Percentiles rank a stretch among this genome's conserved stretches.
phyloP scores from a whole-genome alignment of 2,797 vertebrate genomes.

The Neoniphon sammara region DNA sequence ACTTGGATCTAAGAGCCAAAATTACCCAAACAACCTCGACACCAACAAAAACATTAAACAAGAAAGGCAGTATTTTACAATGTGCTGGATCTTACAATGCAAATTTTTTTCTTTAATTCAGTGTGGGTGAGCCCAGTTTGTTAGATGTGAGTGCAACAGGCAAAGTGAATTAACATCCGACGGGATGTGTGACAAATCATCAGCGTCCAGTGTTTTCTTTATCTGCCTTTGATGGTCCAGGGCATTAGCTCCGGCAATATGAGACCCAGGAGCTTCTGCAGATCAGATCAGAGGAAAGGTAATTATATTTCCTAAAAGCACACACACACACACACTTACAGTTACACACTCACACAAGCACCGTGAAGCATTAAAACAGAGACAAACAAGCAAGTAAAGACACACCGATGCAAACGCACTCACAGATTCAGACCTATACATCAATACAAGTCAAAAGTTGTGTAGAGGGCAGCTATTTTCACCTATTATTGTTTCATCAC shows the following conservation, averaged over 20 bases:
- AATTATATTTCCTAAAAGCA: slow-evolving; percentile 55
- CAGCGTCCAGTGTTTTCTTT: slow-evolving; percentile 58
- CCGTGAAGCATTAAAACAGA: neutral
- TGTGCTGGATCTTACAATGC: slow-evolving; percentile 16
- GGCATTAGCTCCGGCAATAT: slow-evolving; percentile 51
- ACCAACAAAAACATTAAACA: slow-evolving; percentile 13
- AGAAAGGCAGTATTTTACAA: slow-evolving; percentile 10
- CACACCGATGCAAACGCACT: slow-evolving; percentile 15
- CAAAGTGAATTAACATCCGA: slow-evolving; percentile 65
- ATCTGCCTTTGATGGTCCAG: slow-evolving; percentile 67
- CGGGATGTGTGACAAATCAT: slow-evolving; percentile 65
- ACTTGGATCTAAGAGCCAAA: neutral
- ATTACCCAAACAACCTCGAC: neutral
- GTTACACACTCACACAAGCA: slow-evolving; percentile 21
- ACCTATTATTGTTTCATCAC: neutral
- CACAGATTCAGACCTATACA: neutral
- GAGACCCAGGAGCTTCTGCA: slow-evolving; percentile 66
- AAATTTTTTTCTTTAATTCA: slow-evolving; percentile 17
- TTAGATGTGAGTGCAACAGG: slow-evolving; percentile 27
- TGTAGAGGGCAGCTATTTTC: neutral
- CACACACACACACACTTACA: neutral
- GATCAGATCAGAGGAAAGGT: slow-evolving; percentile 71
- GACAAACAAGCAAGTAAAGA: slow-evolving; percentile 3
- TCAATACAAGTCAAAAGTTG: slow-evolving; percentile 2
- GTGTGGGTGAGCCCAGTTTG: neutral